phyloP scores from a whole-genome alignment of 1,140 invertebrate species.

The Andricus grossulariae region DNA sequence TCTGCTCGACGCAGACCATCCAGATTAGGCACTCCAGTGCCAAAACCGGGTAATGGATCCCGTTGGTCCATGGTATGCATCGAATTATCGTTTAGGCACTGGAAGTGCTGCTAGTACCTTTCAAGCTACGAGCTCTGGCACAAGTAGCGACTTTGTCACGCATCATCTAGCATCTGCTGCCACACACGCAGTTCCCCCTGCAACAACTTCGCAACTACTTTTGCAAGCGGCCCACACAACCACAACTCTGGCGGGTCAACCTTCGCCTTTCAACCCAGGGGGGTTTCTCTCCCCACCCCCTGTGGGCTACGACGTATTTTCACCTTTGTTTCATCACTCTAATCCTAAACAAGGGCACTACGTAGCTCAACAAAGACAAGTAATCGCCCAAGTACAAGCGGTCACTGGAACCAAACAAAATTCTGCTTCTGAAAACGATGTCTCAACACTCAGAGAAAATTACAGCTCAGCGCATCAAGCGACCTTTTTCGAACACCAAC shows the following conservation, averaged over 20 bases:
- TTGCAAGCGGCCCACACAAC: conserved; percentile 80
- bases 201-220: conserved; percentile 78
- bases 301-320: conserved; percentile 84
- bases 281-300: conserved; percentile 82
- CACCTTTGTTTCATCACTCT: conserved; percentile 83
- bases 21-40: conserved; percentile 65
- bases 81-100: conserved; percentile 82
- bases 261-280: conserved; percentile 82
- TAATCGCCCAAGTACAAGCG: conserved; percentile 70
- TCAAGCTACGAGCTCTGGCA: conserved; percentile 61
- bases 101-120: conserved; percentile 78
- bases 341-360: conserved; percentile 81
- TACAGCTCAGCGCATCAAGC: conserved; percentile 77
- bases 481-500: conserved; percentile 81
- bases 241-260: conserved; percentile 78
- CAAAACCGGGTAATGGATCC: conserved; percentile 81
- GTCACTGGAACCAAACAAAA: conserved; percentile 77
- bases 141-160: conserved; percentile 79
- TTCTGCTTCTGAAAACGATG: conserved; percentile 77
- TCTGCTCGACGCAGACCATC: conserved; percentile 53
- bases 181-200: conserved; percentile 76
- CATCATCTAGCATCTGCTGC: conserved; percentile 77
- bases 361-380: conserved; percentile 78
- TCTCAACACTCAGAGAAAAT: conserved; percentile 77
- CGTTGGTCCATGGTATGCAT: conserved; percentile 86